Percentiles rank a stretch among this genome's conserved stretches.
Evolutionary conservation across 2,113 vertebrate genomes (phyloP).

Genomic region (Pristiophorus japonicus): DNA sequence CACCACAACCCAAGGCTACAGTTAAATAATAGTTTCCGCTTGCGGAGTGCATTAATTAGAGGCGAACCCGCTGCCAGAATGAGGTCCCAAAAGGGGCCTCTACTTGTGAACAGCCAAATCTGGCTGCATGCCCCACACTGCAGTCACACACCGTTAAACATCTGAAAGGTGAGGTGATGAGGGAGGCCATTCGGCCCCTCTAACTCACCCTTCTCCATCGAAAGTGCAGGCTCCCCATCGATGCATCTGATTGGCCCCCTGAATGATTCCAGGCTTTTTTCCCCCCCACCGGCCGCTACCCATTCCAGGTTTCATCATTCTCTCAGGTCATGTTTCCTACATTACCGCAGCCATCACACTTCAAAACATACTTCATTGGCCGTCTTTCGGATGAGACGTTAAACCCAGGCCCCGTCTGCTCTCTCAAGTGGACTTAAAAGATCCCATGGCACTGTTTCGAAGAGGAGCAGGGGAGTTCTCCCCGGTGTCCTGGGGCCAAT

Average conservation of each 20-base stretch:
- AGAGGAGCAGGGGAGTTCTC: too few relatives aligned
- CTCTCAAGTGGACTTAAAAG: too few relatives aligned
- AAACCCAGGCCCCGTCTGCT: too few relatives aligned
- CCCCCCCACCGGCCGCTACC: not conserved
- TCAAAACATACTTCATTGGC: too few relatives aligned
- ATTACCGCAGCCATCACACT: not conserved
- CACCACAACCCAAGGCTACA: not conserved
- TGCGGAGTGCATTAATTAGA: not conserved
- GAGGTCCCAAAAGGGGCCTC: not conserved
- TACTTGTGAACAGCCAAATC: not conserved
- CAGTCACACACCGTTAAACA: not conserved
- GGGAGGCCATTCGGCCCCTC: not conserved
- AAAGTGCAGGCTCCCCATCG: not conserved
- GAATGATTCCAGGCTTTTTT: not conserved
- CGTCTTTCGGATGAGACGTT: too few relatives aligned
- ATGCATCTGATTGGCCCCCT: not conserved
- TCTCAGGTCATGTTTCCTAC: not conserved
- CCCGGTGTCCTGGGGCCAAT: too few relatives aligned
- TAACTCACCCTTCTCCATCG: not conserved
- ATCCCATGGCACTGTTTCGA: too few relatives aligned
- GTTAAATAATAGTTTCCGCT: not conserved
- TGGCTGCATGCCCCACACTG: not conserved
- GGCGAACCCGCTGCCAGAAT: not conserved
- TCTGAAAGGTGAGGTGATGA: not conserved
- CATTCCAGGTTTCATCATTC: not conserved